A percentile compares a stretch with the other conserved stretches of the same genome.
phyloP scores from a whole-genome alignment of 1,140 invertebrate species.

The Drosophila miranda region DNA sequence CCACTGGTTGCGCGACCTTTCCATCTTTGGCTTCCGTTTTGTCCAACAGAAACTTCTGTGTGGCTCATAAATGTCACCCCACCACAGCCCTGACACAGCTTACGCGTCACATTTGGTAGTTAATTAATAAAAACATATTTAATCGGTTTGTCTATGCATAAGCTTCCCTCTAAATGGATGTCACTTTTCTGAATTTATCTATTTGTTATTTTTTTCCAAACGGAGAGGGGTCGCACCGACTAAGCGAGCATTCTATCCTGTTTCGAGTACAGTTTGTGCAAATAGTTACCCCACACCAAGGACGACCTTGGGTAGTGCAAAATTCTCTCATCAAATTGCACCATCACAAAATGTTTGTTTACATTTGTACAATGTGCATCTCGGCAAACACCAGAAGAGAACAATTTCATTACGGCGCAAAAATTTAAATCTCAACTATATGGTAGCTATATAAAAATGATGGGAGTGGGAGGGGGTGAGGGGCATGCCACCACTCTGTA shows the following conservation, averaged over 20 bases:
- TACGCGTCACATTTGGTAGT: constrained; percentile 30
- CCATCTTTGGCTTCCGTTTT: constrained; percentile 47
- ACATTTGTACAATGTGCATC: constrained; percentile 7
- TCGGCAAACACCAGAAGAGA: constrained; percentile 26
- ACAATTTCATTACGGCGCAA: constrained; percentile 44
- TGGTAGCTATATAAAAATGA: constrained; percentile 39
- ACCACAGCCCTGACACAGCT: constrained; percentile 24
- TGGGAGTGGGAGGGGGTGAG: not conserved
- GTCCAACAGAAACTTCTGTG: not conserved
- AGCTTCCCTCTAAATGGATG: constrained; percentile 30
- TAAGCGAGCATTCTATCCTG: no score
- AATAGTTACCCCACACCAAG: not conserved
- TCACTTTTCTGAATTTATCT: constrained; percentile 2
- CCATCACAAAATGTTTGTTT: constrained; percentile 47
- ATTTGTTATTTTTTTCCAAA: not conserved
- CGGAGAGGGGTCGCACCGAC: not conserved
- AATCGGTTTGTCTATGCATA: constrained; percentile 13
- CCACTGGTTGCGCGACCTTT: constrained; percentile 22
- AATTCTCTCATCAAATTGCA: constrained; percentile 48
- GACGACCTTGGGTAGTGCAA: constrained; percentile 35
- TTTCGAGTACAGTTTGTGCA: constrained; percentile 20
- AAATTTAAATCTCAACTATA: constrained; percentile 42
- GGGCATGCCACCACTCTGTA: constrained; percentile 20
- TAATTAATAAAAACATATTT: constrained; percentile 34
- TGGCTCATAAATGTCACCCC: constrained; percentile 33